Evolutionary conservation across 2,797 vertebrate genomes (phyloP).

Genomic region (Eutrigla gurnardus): DNA sequence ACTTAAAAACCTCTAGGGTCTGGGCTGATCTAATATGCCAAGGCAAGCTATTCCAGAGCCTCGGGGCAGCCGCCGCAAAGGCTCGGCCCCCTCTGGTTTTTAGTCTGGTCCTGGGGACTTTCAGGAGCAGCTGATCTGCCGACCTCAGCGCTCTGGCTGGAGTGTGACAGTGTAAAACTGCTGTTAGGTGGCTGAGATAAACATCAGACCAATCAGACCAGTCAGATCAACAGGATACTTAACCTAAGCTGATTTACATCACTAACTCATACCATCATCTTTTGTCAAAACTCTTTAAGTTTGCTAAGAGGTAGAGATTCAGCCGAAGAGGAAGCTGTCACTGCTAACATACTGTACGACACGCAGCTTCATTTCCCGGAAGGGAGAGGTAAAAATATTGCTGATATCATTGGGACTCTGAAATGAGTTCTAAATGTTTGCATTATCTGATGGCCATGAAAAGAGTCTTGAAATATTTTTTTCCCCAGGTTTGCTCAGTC

Average conservation of each 20-base stretch:
- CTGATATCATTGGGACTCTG: conserved; percentile 35
- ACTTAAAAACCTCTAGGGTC: too few species aligned
- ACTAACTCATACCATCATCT: background rate
- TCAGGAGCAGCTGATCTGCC: too few species aligned
- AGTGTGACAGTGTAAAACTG: too few species aligned
- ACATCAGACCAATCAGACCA: background rate
- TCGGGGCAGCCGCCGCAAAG: too few species aligned
- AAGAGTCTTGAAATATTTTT: conserved; percentile 49
- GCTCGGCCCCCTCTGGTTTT: too few species aligned
- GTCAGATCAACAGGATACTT: background rate
- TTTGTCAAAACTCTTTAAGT: conserved; percentile 8
- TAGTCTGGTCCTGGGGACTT: too few species aligned
- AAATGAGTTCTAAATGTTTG: conserved; percentile 56
- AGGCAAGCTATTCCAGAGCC: too few species aligned
- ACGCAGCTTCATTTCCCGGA: conserved; percentile 31
- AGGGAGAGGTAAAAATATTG: conserved; percentile 14
- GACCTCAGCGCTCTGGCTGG: too few species aligned
- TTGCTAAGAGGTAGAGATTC: conserved; percentile 10
- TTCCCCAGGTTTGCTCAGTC: conserved; percentile 33
- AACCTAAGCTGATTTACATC: background rate
- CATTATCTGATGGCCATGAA: conserved; percentile 50
- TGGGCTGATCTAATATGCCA: too few species aligned
- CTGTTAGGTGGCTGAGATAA: background rate
- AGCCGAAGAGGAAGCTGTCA: conserved; percentile 4
- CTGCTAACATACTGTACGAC: conserved; percentile 26